Evolutionary conservation across 2,888 invertebrate genomes (phyloP).

Genomic region (Frankliniella intonsa): DNA sequence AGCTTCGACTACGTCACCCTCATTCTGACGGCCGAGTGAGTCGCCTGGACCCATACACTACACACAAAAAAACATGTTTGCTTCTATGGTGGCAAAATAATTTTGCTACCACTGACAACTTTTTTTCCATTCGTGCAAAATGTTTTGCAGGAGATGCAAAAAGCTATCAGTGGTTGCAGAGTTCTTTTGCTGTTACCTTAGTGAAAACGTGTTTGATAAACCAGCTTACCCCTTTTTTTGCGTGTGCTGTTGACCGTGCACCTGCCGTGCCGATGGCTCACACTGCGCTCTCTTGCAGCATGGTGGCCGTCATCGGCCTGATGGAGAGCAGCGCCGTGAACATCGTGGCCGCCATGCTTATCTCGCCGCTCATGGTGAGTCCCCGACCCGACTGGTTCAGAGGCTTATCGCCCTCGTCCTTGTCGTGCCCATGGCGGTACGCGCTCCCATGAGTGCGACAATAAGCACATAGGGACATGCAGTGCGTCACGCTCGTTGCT

Average conservation of each 20-base stretch:
- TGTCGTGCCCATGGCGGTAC: background rate
- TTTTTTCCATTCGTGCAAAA: too few species aligned
- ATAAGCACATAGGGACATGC: background rate
- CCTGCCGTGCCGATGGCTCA: background rate
- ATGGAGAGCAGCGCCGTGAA: slow-evolving; percentile 79
- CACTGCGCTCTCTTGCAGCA: slow-evolving; percentile 49
- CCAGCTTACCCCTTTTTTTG: background rate
- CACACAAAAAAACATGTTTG: too few species aligned
- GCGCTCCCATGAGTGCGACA: too few species aligned
- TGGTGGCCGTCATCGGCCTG: slow-evolving; percentile 75
- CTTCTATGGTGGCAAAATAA: too few species aligned
- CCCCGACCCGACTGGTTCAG: background rate
- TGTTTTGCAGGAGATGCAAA: too few species aligned
- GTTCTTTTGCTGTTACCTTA: too few species aligned
- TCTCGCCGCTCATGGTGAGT: slow-evolving; percentile 64
- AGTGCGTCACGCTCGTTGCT: slow-evolving; percentile 13
- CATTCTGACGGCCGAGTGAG: slow-evolving; percentile 77
- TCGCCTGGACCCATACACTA: slow-evolving; percentile 38
- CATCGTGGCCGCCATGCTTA: slow-evolving; percentile 71
- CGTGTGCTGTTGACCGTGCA: background rate
- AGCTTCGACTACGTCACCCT: slow-evolving; percentile 78
- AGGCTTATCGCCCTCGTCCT: background rate
- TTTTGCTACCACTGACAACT: too few species aligned
- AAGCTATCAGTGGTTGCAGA: too few species aligned
- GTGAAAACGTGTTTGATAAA: too few species aligned